Evolutionary conservation across 2,888 invertebrate species (phyloP).

Genomic region (Pandemis cinnamomeana): DNA sequence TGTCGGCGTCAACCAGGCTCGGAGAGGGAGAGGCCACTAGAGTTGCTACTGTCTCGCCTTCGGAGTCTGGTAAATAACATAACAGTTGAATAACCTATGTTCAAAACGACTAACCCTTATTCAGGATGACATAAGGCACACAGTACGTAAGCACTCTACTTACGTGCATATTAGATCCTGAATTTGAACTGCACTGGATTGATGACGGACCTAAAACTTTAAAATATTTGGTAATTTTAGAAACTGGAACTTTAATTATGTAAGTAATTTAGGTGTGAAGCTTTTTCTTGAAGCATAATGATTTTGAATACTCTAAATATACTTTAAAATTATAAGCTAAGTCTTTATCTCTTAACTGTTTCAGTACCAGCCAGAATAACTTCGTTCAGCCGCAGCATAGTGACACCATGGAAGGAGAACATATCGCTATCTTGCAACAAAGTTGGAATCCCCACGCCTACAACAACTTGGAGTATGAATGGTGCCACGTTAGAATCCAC

Average conservation of each 20-base stretch:
- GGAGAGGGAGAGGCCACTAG: slow-evolving; percentile 93
- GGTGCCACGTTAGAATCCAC: slow-evolving; percentile 90
- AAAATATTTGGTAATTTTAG: too few relatives aligned
- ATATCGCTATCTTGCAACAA: slow-evolving; percentile 92
- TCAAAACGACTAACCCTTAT: too few relatives aligned
- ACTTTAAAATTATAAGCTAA: neutral
- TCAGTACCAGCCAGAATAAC: slow-evolving; percentile 94
- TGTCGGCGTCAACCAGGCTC: slow-evolving; percentile 90
- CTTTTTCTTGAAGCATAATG: too few relatives aligned
- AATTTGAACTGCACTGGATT: too few relatives aligned
- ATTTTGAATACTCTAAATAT: too few relatives aligned
- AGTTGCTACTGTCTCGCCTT: slow-evolving; percentile 90
- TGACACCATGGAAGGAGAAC: slow-evolving; percentile 95
- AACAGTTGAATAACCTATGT: too few relatives aligned
- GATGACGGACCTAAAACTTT: too few relatives aligned
- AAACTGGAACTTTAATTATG: too few relatives aligned
- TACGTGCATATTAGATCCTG: too few relatives aligned
- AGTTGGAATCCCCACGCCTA: slow-evolving; percentile 92
- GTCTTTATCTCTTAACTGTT: slow-evolving; percentile 43
- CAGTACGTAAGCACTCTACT: too few relatives aligned
- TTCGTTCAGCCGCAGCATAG: slow-evolving; percentile 91
- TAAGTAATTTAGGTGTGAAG: too few relatives aligned
- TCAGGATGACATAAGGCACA: too few relatives aligned
- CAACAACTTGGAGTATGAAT: slow-evolving; percentile 91
- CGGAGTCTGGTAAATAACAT: slow-evolving; percentile 83